Conservation (phyloP, 2,113 vertebrate species). For the Pleuronectes platessa region DNA sequence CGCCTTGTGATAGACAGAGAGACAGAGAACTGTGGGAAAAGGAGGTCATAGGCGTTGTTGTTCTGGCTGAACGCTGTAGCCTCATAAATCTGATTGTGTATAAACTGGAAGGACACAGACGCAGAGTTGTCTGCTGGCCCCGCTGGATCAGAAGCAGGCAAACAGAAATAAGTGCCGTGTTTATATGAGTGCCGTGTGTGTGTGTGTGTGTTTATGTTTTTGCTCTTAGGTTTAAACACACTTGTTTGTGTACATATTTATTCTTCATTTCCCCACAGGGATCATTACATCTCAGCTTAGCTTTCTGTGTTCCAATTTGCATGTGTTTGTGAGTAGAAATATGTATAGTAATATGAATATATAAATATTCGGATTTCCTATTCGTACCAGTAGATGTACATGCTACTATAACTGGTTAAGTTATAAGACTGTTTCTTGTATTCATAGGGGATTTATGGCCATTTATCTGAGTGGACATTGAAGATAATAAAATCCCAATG, state of each 20-base stretch:
- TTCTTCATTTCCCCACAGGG: conserved; percentile 53
- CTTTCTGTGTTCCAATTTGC: background rate
- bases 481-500: background rate
- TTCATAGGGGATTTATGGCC: background rate
- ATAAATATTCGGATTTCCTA: background rate
- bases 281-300: conserved; percentile 37
- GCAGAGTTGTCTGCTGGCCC: conserved; percentile 51
- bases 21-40: conserved; percentile 51
- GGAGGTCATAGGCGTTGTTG: conserved; percentile 54
- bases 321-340: background rate
- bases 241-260: conserved; percentile 35
- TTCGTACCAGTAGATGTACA: background rate
- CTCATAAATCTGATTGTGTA: conserved; percentile 64
- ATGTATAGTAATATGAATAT: too few species aligned
- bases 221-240: conserved; percentile 44
- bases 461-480: background rate
- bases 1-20: conserved; percentile 47
- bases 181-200: conserved; percentile 27
- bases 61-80: conserved; percentile 59
- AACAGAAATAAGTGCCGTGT: conserved; percentile 41
- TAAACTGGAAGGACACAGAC: conserved; percentile 51
- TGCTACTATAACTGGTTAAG: background rate
- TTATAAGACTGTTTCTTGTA: background rate
- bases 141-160: conserved; percentile 56
- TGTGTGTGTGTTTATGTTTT: conserved; percentile 40